A percentile compares a stretch with the other conserved stretches of the same genome.
These are phyloP conservation scores for Virgularia gustaviana DNA, from an alignment of 92 coral and sea anemone species.

Conservation along the genomic window DNA sequence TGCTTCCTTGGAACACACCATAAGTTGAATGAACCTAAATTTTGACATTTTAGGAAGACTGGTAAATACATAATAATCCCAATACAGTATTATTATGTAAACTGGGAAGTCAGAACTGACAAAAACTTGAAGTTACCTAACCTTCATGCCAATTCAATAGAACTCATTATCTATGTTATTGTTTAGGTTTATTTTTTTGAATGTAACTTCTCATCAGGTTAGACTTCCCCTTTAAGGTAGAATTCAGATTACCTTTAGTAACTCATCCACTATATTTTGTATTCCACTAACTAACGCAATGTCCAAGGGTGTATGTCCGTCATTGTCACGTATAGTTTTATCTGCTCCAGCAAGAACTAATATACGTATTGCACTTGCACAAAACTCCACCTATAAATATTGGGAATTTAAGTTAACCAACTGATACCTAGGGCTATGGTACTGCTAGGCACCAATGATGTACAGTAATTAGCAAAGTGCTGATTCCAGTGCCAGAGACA, in stretches of 20 bases:
- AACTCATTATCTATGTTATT: constrained; percentile 54
- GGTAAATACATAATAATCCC: too few species aligned
- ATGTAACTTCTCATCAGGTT: neutral
- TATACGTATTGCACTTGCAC: constrained; percentile 77
- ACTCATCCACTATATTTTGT: constrained; percentile 85
- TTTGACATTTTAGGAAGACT: too few species aligned
- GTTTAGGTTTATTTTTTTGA: neutral
- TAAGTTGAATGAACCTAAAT: too few species aligned
- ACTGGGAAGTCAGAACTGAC: constrained; percentile 20
- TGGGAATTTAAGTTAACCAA: too few species aligned
- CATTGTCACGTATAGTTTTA: constrained; percentile 86
- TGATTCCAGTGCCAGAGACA: too few species aligned
- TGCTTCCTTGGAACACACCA: too few species aligned
- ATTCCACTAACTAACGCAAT: constrained; percentile 81
- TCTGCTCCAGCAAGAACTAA: constrained; percentile 91
- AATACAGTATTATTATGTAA: too few species aligned
- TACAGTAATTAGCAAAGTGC: too few species aligned
- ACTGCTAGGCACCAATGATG: neutral
- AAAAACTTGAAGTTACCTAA: constrained; percentile 37
- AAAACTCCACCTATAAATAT: constrained; percentile 67
- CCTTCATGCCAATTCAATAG: too few species aligned
- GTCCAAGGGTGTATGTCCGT: constrained; percentile 88
- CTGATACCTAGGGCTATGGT: neutral
- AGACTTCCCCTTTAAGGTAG: neutral
- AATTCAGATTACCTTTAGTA: constrained; percentile 67